Evolutionary conservation across 2,797 vertebrate species (phyloP).

Genomic region (Coregonus ussuriensis): DNA sequence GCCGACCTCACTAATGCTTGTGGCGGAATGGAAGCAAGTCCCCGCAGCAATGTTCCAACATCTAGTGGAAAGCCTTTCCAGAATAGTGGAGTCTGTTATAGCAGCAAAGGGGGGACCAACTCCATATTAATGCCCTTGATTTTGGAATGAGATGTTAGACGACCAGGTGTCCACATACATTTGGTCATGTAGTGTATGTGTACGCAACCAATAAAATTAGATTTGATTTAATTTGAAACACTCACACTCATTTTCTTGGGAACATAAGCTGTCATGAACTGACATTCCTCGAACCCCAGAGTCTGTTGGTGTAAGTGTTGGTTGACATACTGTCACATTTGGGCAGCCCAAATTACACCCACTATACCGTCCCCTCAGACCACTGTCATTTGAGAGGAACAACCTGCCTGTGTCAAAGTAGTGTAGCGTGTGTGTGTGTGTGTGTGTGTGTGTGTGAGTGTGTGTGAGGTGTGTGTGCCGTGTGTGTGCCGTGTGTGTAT

Average conservation of each 20-base stretch:
- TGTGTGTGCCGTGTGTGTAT: background rate
- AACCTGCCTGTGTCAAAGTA: constrained; percentile 11
- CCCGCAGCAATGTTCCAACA: too few species aligned
- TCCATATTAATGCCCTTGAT: too few species aligned
- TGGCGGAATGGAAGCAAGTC: too few species aligned
- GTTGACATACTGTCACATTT: background rate
- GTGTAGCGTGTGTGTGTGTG: background rate
- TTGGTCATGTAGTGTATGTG: too few species aligned
- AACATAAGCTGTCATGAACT: background rate
- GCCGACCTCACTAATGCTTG: too few species aligned
- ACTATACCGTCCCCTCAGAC: constrained; percentile 23
- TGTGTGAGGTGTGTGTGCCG: constrained; percentile 15
- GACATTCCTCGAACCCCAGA: background rate
- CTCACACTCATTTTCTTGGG: background rate
- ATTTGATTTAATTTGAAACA: background rate
- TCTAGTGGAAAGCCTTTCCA: too few species aligned
- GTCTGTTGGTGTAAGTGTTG: too few species aligned
- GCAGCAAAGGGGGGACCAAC: too few species aligned
- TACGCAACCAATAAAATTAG: too few species aligned
- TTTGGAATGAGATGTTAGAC: too few species aligned
- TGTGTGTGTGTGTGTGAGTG: constrained; percentile 16
- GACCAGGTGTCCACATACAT: too few species aligned
- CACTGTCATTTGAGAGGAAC: background rate
- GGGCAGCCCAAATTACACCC: background rate
- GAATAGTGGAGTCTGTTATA: too few species aligned